Conservation (phyloP, 2,113 vertebrate genomes). For the Tupaia tana region DNA sequence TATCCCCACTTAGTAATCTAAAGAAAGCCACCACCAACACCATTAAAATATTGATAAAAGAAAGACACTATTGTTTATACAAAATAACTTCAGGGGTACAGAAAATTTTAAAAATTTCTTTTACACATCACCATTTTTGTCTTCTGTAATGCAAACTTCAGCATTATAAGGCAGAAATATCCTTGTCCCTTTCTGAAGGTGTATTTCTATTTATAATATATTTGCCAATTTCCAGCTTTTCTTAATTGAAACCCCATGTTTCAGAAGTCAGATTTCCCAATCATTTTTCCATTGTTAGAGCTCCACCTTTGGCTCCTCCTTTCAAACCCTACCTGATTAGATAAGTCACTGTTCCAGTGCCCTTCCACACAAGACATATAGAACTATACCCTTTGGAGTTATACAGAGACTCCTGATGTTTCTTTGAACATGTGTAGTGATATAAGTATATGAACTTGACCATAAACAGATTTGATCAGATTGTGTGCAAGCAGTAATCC, state of each 20-base stretch:
- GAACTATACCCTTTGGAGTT: neutral
- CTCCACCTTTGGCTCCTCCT: neutral
- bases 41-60: neutral
- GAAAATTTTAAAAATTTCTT: neutral
- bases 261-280: neutral
- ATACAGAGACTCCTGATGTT: neutral
- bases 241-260: neutral
- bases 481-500: neutral
- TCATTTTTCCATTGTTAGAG: neutral
- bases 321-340: neutral
- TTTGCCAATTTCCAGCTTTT: neutral
- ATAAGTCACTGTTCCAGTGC: neutral
- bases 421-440: neutral
- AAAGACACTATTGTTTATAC: neutral
- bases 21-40: neutral
- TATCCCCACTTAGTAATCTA: neutral
- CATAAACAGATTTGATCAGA: neutral
- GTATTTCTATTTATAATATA: constrained; percentile 4
- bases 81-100: neutral
- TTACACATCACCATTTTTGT: constrained; percentile 3
- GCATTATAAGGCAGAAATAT: neutral
- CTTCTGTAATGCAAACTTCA: neutral
- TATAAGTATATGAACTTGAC: neutral
- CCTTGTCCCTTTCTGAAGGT: neutral
- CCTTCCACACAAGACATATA: neutral